Conservation (phyloP, 2,113 vertebrate genomes). For the Hymenochirus boettgeri region DNA sequence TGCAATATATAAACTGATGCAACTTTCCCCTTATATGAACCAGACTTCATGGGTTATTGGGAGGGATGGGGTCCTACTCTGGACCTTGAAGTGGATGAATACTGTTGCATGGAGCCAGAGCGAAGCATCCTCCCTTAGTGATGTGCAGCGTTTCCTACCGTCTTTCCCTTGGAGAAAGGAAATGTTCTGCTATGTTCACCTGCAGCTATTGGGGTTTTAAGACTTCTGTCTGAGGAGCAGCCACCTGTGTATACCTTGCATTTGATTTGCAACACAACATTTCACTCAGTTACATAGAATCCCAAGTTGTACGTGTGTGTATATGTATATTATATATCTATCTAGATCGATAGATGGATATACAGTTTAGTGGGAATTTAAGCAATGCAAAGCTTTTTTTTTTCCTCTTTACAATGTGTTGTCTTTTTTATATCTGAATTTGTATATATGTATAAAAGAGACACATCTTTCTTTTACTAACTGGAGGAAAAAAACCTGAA, state of each 20-base stretch:
- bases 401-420: slow-evolving; percentile 79
- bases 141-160: not conserved
- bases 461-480: slow-evolving; percentile 90
- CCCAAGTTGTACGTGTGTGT: slow-evolving; percentile 51
- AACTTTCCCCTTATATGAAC: too few species aligned
- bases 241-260: too few species aligned
- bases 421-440: slow-evolving; percentile 97
- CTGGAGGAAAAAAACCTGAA: slow-evolving; percentile 77
- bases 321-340: slow-evolving; percentile 43
- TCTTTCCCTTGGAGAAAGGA: not conserved
- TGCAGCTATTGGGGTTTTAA: too few species aligned
- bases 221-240: too few species aligned
- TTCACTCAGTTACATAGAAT: slow-evolving; percentile 61
- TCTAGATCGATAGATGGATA: too few species aligned
- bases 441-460: slow-evolving; percentile 91
- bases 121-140: slow-evolving; percentile 9
- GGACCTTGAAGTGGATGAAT: too few species aligned
- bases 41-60: too few species aligned
- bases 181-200: too few species aligned
- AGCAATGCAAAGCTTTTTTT: slow-evolving; percentile 82
- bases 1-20: too few species aligned
- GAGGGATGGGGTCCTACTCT: too few species aligned
- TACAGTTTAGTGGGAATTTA: slow-evolving; percentile 74
- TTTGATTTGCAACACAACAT: slow-evolving; percentile 80
- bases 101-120: not conserved